These are phyloP conservation scores for Callosobruchus maculatus DNA, from an alignment of 2,888 invertebrate species.

Conservation along the genomic window DNA sequence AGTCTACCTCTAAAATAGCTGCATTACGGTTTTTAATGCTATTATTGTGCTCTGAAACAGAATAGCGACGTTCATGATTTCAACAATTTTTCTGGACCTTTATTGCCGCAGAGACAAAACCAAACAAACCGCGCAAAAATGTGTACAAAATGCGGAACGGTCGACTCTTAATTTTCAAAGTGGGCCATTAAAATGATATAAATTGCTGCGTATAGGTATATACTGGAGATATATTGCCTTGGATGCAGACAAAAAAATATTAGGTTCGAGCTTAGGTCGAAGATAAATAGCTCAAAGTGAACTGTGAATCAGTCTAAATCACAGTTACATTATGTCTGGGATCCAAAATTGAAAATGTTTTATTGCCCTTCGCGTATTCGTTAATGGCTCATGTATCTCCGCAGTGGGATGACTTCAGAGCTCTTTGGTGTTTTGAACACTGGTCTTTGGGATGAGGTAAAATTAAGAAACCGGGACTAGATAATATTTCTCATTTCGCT, in stretches of 20 bases:
- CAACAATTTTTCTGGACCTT: not conserved
- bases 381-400: no score
- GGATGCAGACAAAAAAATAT: not conserved
- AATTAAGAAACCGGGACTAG: no score
- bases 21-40: no score
- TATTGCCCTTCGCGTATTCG: no score
- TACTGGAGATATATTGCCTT: not conserved
- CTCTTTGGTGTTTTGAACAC: no score
- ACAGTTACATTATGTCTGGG: no score
- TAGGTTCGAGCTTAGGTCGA: not conserved
- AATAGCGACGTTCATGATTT: not conserved
- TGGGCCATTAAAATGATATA: not conserved
- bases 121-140: not conserved
- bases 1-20: no score
- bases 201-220: not conserved
- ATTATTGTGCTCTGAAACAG: no score
- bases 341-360: no score
- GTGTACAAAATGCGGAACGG: not conserved
- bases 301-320: not conserved
- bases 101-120: not conserved
- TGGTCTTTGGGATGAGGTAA: no score
- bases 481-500: no score
- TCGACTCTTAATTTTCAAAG: not conserved
- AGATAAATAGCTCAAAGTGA: not conserved
- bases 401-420: no score